Conservation (phyloP, 2,113 vertebrate genomes). For the Pangasianodon gigas region DNA sequence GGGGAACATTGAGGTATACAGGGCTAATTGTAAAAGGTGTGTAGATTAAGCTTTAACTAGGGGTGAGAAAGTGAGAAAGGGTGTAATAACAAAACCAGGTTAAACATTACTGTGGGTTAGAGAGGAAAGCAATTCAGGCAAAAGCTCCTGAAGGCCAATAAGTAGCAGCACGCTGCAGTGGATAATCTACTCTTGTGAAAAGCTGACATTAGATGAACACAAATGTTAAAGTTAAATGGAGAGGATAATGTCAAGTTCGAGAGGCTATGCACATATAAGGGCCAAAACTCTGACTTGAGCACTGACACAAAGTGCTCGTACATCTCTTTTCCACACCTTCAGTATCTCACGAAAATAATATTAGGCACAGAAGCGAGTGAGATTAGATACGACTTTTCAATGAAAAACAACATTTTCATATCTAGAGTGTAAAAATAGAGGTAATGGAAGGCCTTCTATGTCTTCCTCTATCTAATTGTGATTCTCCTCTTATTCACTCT, state of each 20-base stretch:
- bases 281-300: neutral
- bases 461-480: conserved; percentile 35
- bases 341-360: conserved; percentile 2
- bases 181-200: conserved; percentile 34
- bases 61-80: neutral
- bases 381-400: conserved; percentile 36
- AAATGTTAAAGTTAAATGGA: conserved; percentile 38
- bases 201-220: conserved; percentile 32
- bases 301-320: conserved; percentile 1
- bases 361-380: neutral
- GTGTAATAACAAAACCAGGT: conserved; percentile 5
- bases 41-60: neutral
- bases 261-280: conserved; percentile 6
- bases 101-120: conserved; percentile 2
- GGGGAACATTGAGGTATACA: neutral
- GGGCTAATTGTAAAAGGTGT: conserved; percentile 10
- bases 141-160: conserved; percentile 24
- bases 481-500: conserved; percentile 38
- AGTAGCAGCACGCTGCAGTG: conserved; percentile 11
- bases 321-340: neutral
- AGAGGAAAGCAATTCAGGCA: conserved; percentile 17
- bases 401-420: conserved; percentile 14
- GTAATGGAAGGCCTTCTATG: conserved; percentile 29
- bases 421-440: conserved; percentile 34
- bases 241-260: conserved; percentile 30